A percentile compares a stretch with the other conserved stretches of the same genome.
phyloP scores from a whole-genome alignment of 2,888 invertebrate genomes.

The Drosophila recens region DNA sequence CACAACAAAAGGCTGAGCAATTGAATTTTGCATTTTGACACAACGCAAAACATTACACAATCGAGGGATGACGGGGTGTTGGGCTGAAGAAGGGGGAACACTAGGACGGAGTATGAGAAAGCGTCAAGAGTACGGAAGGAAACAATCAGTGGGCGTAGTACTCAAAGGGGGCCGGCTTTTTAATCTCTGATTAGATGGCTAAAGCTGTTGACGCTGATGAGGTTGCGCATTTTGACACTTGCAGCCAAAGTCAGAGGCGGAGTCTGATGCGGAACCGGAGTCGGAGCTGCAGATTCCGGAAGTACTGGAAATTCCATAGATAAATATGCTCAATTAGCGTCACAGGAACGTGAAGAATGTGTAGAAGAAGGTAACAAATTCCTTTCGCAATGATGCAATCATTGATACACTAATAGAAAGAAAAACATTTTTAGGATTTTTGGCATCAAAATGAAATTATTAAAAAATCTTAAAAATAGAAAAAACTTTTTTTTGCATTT shows the following conservation, averaged over 20 bases:
- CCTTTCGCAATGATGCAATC: background rate
- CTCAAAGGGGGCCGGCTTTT: slow-evolving; percentile 61
- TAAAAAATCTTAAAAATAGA: no score
- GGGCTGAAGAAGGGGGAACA: background rate
- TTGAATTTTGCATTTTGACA: slow-evolving; percentile 83
- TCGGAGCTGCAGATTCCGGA: background rate
- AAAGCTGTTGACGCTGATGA: slow-evolving; percentile 71
- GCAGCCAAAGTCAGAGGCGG: background rate
- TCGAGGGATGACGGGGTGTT: slow-evolving; percentile 7
- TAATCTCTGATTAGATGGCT: slow-evolving; percentile 82
- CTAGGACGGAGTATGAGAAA: background rate
- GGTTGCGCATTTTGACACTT: slow-evolving; percentile 65
- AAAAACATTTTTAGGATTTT: no score
- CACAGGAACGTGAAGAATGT: background rate
- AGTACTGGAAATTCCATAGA: background rate
- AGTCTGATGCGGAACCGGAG: background rate
- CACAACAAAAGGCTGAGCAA: slow-evolving; percentile 68
- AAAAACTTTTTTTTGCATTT: no score
- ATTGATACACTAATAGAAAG: no score
- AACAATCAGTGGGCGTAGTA: slow-evolving; percentile 67
- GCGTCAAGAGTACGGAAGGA: slow-evolving; percentile 59
- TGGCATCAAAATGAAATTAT: no score
- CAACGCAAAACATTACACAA: slow-evolving; percentile 56
- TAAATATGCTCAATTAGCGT: slow-evolving; percentile 33
- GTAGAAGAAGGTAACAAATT: background rate